These are phyloP conservation scores for Eumacrocentrus americanus DNA, from an alignment of 2,888 invertebrate genomes.

Conservation along the genomic window DNA sequence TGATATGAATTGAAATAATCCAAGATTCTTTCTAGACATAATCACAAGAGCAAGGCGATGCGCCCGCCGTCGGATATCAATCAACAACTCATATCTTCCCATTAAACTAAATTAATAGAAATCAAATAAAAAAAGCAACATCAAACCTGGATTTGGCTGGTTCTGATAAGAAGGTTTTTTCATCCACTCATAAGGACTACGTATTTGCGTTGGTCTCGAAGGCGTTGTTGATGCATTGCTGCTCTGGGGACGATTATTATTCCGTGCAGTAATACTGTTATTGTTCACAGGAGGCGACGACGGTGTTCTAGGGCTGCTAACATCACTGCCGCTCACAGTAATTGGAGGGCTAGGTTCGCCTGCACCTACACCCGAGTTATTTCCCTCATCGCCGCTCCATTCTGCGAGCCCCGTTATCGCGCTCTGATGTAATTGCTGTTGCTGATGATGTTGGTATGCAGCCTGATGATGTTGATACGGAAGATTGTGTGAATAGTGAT, in stretches of 20 bases:
- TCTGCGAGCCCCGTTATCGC: no score
- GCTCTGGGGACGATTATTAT: conserved; percentile 32
- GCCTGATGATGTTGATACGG: conserved; percentile 59
- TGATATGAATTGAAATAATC: no score
- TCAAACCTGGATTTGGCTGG: conserved; percentile 83
- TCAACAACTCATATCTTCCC: neutral
- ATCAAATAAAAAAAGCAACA: neutral
- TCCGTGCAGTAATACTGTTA: conserved; percentile 50
- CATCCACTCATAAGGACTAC: conserved; percentile 92
- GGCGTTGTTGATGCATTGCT: conserved; percentile 56
- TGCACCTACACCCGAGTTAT: conserved; percentile 32
- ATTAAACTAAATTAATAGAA: neutral
- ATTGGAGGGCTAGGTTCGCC: conserved; percentile 66
- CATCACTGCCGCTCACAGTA: conserved; percentile 67
- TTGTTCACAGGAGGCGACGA: conserved; percentile 52
- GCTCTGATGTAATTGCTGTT: conserved; percentile 39
- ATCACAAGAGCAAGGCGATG: neutral
- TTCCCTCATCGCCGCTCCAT: conserved; percentile 48
- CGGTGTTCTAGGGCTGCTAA: conserved; percentile 66
- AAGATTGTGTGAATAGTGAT: conserved; percentile 51
- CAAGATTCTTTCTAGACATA: no score
- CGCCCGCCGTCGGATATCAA: neutral
- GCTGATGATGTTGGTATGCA: conserved; percentile 46
- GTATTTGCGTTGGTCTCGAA: conserved; percentile 71
- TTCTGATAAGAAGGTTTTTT: conserved; percentile 85